phyloP scores from a whole-genome alignment of 1,140 invertebrate genomes.

The Lepidotrigona ventralis region DNA sequence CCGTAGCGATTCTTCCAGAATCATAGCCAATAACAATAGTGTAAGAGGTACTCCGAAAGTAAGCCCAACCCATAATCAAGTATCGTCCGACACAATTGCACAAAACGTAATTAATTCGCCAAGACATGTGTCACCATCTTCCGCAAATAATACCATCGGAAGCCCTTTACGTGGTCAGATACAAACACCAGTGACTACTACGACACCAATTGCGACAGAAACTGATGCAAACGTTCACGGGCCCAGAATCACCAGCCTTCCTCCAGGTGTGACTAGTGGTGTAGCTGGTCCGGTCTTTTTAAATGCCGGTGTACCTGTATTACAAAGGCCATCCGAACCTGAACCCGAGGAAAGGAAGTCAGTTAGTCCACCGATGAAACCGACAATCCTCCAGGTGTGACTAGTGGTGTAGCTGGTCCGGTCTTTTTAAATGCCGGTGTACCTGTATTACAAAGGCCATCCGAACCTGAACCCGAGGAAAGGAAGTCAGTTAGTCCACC shows the following conservation, averaged over 20 bases:
- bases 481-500: slow-evolving; percentile 70
- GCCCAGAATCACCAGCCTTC: slow-evolving; percentile 76
- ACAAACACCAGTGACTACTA: slow-evolving; percentile 73
- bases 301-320: slow-evolving; percentile 71
- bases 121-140: slow-evolving; percentile 55
- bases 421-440: slow-evolving; percentile 74
- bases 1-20: slow-evolving; percentile 50
- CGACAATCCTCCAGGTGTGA: too few relatives aligned
- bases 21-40: slow-evolving; percentile 58
- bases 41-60: slow-evolving; percentile 62
- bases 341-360: slow-evolving; percentile 65
- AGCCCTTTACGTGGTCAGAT: slow-evolving; percentile 71
- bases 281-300: slow-evolving; percentile 77
- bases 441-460: slow-evolving; percentile 71
- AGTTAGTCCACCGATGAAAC: slow-evolving; percentile 73
- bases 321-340: slow-evolving; percentile 71
- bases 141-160: slow-evolving; percentile 42
- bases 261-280: slow-evolving; percentile 78
- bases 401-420: slow-evolving; percentile 78
- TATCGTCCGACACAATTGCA: slow-evolving; percentile 48
- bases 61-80: slow-evolving; percentile 64
- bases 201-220: slow-evolving; percentile 59
- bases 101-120: slow-evolving; percentile 57
- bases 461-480: slow-evolving; percentile 67
- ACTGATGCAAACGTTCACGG: slow-evolving; percentile 58